Percentiles rank a stretch among this genome's conserved stretches.
These are phyloP conservation scores for Arothron firmamentum DNA, from an alignment of 2,113 vertebrate genomes.

Conservation along the genomic window DNA sequence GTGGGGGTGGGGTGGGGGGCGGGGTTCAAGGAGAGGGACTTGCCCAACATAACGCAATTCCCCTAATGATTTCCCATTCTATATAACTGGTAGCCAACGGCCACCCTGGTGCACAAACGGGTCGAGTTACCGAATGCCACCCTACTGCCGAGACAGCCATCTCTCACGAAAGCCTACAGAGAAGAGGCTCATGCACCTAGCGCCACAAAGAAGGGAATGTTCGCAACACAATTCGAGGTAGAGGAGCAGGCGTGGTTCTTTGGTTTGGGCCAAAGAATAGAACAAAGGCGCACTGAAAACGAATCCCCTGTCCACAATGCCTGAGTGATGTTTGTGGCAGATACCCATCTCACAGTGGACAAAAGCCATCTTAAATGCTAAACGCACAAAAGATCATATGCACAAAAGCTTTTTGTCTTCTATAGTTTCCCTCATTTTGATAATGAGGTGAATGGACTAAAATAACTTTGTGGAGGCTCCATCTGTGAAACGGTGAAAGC, in stretches of 20 bases:
- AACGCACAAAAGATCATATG: conserved; percentile 82
- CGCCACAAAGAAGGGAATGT: conserved; percentile 90
- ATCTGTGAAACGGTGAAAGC: conserved; percentile 44
- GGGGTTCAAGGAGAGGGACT: conserved; percentile 40
- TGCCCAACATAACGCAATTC: conserved; percentile 27
- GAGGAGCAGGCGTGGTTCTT: conserved; percentile 93
- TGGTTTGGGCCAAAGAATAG: conserved; percentile 86
- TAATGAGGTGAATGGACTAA: conserved; percentile 69
- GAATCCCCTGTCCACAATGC: conserved; percentile 89
- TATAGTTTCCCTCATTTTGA: conserved; percentile 69
- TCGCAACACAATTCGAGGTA: conserved; percentile 77
- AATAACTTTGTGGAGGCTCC: conserved; percentile 52
- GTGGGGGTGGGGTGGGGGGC: conserved; percentile 2
- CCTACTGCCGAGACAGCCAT: conserved; percentile 85
- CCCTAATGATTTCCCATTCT: conserved; percentile 72
- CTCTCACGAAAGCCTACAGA: conserved; percentile 85
- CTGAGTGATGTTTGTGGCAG: conserved; percentile 85
- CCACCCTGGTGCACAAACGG: conserved; percentile 79
- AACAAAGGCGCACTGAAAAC: conserved; percentile 89
- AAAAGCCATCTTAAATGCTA: conserved; percentile 81
- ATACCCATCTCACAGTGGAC: conserved; percentile 82
- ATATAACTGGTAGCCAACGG: conserved; percentile 72
- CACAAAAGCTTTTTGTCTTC: conserved; percentile 76
- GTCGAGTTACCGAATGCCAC: conserved; percentile 83
- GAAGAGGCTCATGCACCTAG: conserved; percentile 90